Evolutionary conservation across 2,888 invertebrate genomes (phyloP), one percentile per base, ranked within the genome.

Genomic region (Epiblema foenella): DNA sequence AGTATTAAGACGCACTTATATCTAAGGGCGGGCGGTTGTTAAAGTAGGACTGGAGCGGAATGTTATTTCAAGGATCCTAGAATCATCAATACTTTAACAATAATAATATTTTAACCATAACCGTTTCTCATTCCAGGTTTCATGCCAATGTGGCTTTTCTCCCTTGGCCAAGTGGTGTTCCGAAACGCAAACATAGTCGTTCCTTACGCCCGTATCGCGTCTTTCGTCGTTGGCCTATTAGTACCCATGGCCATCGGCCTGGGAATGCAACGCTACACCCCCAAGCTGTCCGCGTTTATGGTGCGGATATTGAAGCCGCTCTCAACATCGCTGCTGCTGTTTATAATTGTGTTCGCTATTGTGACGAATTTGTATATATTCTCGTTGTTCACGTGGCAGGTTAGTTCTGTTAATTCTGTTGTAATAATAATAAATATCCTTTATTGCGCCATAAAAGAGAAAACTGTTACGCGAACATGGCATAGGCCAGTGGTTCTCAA

Each of bases 61-160:
- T n/a, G n/a, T n/a, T n/a, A n/a, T n/a, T n/a, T n/a, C n/a, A n/a
- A n/a, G n/a, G n/a, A n/a, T n/a, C n/a, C n/a, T n/a, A n/a, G n/a
- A n/a, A n/a, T n/a, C n/a, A n/a, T n/a, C n/a, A n/a, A n/a, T n/a
- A n/a, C n/a, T n/a, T n/a, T n/a, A n/a, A n/a, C n/a, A n/a, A n/a
- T n/a, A n/a, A n/a, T n/a, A n/a, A n/a, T n/a, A n/a, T n/a, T n/a
- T n/a, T n/a, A n/a, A n/a, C n/a, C n/a, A n/a, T n/a, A n/a, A n/a
- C n/a, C n/a, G n/a, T 29, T 12, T 68, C 5, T 74, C 7, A 24
- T 89, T 91, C 2, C 91, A 97, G 97, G 91, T 54, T 96, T 98
- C 93, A 98, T 98, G 95, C 98, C 98, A 0, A 83, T 97, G 1
- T 99, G 98, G 98, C 92, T 98, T 8, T 97, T 98, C 84, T 97